phyloP scores from a whole-genome alignment of 2,113 vertebrate species.

The Cisticola juncidis region DNA sequence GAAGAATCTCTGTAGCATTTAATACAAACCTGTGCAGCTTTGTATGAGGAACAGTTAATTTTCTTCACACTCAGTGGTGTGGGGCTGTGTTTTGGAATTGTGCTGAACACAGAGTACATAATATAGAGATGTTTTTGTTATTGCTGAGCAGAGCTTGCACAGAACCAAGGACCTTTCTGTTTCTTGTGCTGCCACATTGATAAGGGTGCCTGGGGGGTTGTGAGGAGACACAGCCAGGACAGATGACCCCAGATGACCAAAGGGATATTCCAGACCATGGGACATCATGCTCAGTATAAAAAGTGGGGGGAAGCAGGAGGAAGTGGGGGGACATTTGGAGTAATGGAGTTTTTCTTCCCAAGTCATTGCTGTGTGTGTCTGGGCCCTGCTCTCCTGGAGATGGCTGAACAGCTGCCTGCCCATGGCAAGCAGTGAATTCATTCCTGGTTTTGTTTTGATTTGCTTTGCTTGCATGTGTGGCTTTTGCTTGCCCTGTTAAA shows the following conservation, averaged over 20 bases:
- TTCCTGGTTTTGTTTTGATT: neutral
- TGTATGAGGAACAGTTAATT: neutral
- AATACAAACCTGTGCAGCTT: neutral
- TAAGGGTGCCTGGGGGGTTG: neutral
- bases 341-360: neutral
- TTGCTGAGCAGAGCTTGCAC: neutral
- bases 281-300: neutral
- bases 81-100: neutral
- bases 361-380: too few species aligned
- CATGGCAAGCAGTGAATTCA: neutral
- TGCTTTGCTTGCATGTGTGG: neutral
- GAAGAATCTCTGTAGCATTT: neutral
- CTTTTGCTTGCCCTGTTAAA: neutral
- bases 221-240: neutral
- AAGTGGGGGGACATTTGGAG: neutral
- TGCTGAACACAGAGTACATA: neutral
- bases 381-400: neutral
- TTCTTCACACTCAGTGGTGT: neutral
- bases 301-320: neutral
- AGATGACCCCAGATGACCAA: neutral
- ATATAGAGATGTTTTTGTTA: neutral
- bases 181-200: neutral
- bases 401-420: neutral
- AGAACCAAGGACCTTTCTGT: neutral
- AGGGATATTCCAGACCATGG: neutral